Evolutionary conservation across 37 sponge, comb jelly and placozoan genomes (phyloP).

Genomic region (Oopsacas minuta): DNA sequence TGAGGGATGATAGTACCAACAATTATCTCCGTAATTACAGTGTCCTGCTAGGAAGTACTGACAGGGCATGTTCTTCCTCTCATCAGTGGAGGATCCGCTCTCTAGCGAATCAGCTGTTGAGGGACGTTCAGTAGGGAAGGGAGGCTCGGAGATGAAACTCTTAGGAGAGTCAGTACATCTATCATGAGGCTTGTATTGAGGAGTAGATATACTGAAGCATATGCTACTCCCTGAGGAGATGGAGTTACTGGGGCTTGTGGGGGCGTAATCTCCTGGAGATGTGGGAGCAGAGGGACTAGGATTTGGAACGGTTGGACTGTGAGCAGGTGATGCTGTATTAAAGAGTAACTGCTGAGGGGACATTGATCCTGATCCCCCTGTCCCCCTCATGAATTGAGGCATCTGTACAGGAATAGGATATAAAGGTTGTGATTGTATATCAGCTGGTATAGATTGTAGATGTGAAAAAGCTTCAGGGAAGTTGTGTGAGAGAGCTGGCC

Average conservation of each 20-base stretch:
- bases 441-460: neutral
- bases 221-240: slow-evolving; percentile 11
- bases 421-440: neutral
- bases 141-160: neutral
- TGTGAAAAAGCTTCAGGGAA: neutral
- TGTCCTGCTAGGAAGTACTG: slow-evolving; percentile 32
- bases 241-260: neutral
- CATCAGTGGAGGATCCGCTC: neutral
- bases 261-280: neutral
- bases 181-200: neutral
- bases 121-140: slow-evolving; percentile 14
- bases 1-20: slow-evolving; percentile 55
- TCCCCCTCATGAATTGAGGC: neutral
- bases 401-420: neutral
- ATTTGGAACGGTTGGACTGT: neutral
- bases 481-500: neutral
- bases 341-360: neutral
- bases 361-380: neutral
- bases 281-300: neutral
- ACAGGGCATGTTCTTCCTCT: slow-evolving; percentile 33
- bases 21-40: slow-evolving; percentile 55
- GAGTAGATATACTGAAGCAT: neutral
- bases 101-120: neutral
- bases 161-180: neutral
- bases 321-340: neutral